Base-by-base conservation (phyloP, 2,888 invertebrate species). In the Sylvicola fuscatus region DNA sequence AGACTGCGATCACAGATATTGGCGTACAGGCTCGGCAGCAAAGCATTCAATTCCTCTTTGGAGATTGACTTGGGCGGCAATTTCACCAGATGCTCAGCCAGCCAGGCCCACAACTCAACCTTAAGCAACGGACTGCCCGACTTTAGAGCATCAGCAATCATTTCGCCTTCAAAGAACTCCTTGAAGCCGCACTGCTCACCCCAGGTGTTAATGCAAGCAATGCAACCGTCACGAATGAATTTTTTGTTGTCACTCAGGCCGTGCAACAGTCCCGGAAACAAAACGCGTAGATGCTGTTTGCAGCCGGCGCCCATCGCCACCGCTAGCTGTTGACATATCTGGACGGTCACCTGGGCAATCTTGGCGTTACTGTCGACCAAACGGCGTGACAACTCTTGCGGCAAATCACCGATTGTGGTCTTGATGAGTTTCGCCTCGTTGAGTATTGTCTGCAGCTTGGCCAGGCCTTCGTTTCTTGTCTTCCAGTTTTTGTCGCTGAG, bases 401-500 rank as follows among this genome's bases (percentile, higher is more conserved):
- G 81, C 27, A 92, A 57, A 50, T 87, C 87, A 1, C 89, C 90
- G 29, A 95, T 65, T 12, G 74, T 72, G 0, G 82, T 62, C 46
- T 82, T 84, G 41, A 95, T 83, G 7, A 81, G 71, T 44, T 81
- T 76, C 0, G 82, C 77, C 36, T 76, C 82, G 26, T 43, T 49
- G 14, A 60, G 46, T 11, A 59, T 50, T 27, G 37, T 39, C 46
- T 60, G 59, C 14, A 59, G 39, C 41, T 54, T 65, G 33, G 56
- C 62, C 2, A 65, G 48, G 3, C 65, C 62, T 46, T 65, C 65
- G 41, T 63, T 65, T 31, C 65, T 59, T 1, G 61, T 58, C 66
- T 93, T 93, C 93, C 93, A 95, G 58, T 86, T 86, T 57, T 86
- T 89, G 54, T 90, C 87, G 14, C 71, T 66, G 44, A 90, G 65